Evolutionary conservation across 2,797 vertebrate genomes (phyloP).

Genomic region (Pantherophis alleghaniensis): DNA sequence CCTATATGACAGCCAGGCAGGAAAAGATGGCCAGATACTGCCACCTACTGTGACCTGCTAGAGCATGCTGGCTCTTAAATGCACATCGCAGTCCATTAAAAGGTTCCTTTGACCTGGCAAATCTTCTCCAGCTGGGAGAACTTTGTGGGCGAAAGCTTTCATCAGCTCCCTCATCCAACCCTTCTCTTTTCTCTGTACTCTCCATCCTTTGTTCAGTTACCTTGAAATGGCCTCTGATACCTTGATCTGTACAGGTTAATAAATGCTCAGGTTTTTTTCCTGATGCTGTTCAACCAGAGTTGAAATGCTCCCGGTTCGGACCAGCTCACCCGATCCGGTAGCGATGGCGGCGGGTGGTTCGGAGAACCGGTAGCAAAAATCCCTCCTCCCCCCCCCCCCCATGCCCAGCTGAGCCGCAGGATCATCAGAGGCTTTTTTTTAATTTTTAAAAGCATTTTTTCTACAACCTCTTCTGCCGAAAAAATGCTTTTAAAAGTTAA

Average conservation of each 20-base stretch:
- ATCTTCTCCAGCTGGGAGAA: neutral
- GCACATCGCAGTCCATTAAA: neutral
- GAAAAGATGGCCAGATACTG: neutral
- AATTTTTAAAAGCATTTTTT: too few relatives aligned
- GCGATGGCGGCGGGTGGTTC: too few relatives aligned
- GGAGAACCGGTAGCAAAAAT: too few relatives aligned
- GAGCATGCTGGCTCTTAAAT: neutral
- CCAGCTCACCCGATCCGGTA: too few relatives aligned
- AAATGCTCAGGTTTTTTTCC: neutral
- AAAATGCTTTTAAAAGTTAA: too few relatives aligned
- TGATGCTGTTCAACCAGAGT: neutral
- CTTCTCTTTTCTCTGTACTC: neutral
- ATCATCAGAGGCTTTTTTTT: too few relatives aligned
- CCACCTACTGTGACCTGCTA: constrained; percentile 27
- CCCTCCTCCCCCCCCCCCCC: too few relatives aligned
- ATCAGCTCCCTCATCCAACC: neutral
- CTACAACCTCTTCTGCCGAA: too few relatives aligned
- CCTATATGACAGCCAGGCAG: neutral
- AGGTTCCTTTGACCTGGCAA: neutral
- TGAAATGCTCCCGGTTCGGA: too few relatives aligned
- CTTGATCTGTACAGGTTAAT: rapidly evolving
- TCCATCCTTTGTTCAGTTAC: neutral
- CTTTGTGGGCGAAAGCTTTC: neutral
- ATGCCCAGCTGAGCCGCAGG: too few relatives aligned
- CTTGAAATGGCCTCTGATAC: rapidly evolving